Evolutionary conservation across 2,113 vertebrate genomes (phyloP).

Genomic region (Lycocorax pyrrhopterus): DNA sequence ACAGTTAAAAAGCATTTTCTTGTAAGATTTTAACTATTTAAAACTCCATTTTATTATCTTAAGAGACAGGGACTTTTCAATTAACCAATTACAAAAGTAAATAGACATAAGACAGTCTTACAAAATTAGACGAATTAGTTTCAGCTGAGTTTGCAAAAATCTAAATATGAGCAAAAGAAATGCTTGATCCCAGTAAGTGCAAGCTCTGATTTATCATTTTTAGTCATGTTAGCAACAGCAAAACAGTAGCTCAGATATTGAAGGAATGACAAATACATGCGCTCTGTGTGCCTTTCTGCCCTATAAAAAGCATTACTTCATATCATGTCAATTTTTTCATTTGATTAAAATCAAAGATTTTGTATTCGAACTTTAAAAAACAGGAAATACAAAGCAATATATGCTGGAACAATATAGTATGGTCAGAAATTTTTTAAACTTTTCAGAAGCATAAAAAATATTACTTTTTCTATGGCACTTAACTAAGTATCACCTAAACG

Average conservation of each 20-base stretch:
- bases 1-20: not conserved
- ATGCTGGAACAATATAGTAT: not conserved
- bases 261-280: not conserved
- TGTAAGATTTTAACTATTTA: not conserved
- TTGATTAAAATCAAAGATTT: not conserved
- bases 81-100: not conserved
- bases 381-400: not conserved
- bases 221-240: not conserved
- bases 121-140: not conserved
- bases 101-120: not conserved
- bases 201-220: not conserved
- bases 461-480: not conserved
- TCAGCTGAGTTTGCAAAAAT: not conserved
- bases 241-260: not conserved
- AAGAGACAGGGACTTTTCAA: not conserved
- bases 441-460: not conserved
- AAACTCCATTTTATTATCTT: not conserved
- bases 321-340: not conserved
- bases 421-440: not conserved
- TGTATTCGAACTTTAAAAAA: not conserved
- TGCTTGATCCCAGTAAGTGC: not conserved
- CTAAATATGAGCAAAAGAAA: not conserved
- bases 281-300: not conserved
- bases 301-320: not conserved
- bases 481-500: not conserved